Conservation (phyloP, 2,797 vertebrate genomes). For the Capromys pilorides region DNA sequence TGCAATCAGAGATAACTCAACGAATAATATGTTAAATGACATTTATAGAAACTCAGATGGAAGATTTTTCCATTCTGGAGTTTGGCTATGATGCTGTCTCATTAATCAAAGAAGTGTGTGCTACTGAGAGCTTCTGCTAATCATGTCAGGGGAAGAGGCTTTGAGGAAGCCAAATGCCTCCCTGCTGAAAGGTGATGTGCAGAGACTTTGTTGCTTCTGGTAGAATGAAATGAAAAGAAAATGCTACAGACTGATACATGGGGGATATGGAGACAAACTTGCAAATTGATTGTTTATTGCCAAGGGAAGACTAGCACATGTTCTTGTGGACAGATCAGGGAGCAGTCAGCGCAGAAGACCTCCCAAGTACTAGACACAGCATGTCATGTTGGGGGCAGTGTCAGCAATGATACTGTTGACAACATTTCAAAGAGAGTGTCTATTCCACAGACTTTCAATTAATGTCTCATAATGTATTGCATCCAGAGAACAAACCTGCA, state of each 20-base stretch:
- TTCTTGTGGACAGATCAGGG: not conserved
- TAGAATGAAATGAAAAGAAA: not conserved
- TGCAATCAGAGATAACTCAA: conserved; percentile 3
- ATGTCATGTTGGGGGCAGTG: not conserved
- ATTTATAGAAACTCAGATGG: conserved; percentile 40
- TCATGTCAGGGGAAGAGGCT: not conserved
- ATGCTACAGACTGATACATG: not conserved
- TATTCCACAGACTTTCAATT: not conserved
- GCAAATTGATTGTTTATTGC: not conserved
- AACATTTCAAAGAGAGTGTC: not conserved
- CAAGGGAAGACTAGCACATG: not conserved
- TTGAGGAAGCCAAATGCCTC: not conserved
- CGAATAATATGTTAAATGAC: conserved; percentile 35
- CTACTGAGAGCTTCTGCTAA: not conserved
- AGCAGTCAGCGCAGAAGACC: fast-evolving
- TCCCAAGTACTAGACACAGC: not conserved
- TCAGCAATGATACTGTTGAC: not conserved
- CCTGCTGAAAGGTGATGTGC: not conserved
- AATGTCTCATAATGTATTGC: not conserved
- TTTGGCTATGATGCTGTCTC: not conserved
- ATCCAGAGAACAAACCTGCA: not conserved
- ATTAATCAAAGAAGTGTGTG: not conserved
- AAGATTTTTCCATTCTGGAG: conserved; percentile 22
- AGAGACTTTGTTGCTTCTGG: not conserved
- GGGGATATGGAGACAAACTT: not conserved